Evolutionary conservation across 2,888 invertebrate species (phyloP), one percentile per base, ranked within the genome.

Genomic region (Exephanes ischioxanthus): DNA sequence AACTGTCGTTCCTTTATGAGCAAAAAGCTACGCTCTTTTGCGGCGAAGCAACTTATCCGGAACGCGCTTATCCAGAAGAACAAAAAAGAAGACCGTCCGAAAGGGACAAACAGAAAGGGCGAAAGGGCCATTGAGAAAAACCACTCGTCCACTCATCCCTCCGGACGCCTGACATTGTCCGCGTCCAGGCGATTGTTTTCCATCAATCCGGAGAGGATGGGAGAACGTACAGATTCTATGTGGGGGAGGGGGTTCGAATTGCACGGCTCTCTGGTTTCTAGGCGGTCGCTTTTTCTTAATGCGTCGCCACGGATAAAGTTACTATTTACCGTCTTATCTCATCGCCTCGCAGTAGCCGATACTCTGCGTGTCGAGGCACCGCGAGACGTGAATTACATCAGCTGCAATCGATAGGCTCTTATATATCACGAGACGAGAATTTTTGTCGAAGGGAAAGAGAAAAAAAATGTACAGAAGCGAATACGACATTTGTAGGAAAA

Each of bases 101-200:
- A 53, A 71, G 41, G 67, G 55, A 41, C 48, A 67, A 51, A 67
- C 26, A 53, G 55, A 68, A 78, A 78, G 14, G 53, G 19, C 22
- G 33, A 19, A 55, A 55, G 51, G 45, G 77, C 19, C 16, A 58
- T 45, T 58, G 68, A 83, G 66, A 80, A 73, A 80, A 53, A 58
- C 16, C 67, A 75, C 45, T 80, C 48, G 48, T 58, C 81, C 63
- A 63, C 63, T 63, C 63, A 63, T 63, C 63, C 63, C 58, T 58
- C 76, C 83, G 79, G 80, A 84, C 75, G 73, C 70, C 85, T 81
- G 84, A 87, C 87, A 84, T 83, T 89, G 79, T 84, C 80, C 88
- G 75, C 67, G 68, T 67, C n/a, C 72, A 48, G 72, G 82, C 71
- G 78, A 86, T 89, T 88, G 87, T 90, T 86, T 90, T 82, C 85